Percentiles rank a stretch among this genome's conserved stretches.
Conservation (phyloP, 2,113 vertebrate species). For the Dermatemys mawii region DNA sequence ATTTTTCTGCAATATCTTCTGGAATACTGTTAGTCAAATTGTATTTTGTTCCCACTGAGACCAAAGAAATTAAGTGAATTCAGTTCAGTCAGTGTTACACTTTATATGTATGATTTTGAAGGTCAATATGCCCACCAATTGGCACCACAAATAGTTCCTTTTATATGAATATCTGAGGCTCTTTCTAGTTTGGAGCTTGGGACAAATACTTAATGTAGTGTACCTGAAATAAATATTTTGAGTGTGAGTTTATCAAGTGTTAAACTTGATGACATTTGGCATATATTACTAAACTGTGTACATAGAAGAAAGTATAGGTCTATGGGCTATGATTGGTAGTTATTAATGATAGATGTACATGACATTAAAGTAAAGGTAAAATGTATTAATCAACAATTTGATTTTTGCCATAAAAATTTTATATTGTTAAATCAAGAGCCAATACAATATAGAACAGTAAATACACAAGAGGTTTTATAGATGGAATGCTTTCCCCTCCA, state of each 20-base stretch:
- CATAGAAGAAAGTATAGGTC: neutral
- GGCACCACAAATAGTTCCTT: neutral
- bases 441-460: neutral
- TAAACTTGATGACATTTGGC: neutral
- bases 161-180: neutral
- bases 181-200: neutral
- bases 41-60: neutral
- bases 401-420: neutral
- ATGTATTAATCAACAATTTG: neutral
- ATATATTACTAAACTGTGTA: neutral
- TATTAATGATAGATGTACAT: neutral
- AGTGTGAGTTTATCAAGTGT: neutral
- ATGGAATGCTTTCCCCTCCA: neutral
- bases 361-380: neutral
- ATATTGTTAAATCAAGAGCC: neutral
- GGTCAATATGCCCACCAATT: neutral
- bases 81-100: neutral
- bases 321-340: neutral
- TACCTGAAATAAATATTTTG: accelerated
- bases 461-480: neutral
- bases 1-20: neutral
- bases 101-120: neutral
- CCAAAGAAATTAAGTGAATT: neutral
- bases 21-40: neutral
- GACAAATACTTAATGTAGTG: neutral